Conservation (phyloP, 2,888 invertebrate genomes). For the Autographa pulchrina region DNA sequence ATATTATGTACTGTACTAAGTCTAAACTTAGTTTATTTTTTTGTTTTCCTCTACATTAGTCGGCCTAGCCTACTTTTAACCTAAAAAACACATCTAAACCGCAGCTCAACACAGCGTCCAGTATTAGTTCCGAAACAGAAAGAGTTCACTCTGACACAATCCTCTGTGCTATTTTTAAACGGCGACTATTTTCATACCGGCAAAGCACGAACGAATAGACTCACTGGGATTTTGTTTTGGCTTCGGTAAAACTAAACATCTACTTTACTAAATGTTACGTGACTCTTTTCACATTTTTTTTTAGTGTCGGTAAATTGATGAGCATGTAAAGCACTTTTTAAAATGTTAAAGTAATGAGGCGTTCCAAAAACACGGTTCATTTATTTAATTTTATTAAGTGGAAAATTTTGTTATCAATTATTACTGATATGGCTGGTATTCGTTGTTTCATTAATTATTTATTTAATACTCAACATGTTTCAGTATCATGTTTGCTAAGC, state of each 20-base stretch:
- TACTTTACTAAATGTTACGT: not conserved
- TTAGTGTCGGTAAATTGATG: too few species aligned
- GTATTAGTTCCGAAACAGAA: slow-evolving; percentile 21
- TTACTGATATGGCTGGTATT: too few species aligned
- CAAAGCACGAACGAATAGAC: slow-evolving; percentile 44
- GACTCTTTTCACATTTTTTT: not conserved
- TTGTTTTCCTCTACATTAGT: not conserved
- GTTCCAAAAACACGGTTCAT: too few species aligned
- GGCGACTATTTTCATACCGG: slow-evolving; percentile 47
- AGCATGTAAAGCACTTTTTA: too few species aligned
- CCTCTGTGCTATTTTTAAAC: slow-evolving; percentile 41
- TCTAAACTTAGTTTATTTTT: not conserved
- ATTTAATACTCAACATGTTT: too few species aligned
- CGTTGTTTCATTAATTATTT: too few species aligned
- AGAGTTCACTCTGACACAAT: slow-evolving; percentile 42
- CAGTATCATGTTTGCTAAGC: too few species aligned
- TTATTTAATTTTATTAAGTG: too few species aligned
- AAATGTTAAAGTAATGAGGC: too few species aligned
- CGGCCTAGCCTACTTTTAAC: not conserved
- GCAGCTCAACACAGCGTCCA: slow-evolving; percentile 2
- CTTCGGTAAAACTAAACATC: slow-evolving; percentile 18
- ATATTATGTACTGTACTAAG: too few species aligned
- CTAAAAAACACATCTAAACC: not conserved
- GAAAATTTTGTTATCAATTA: too few species aligned
- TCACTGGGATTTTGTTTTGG: slow-evolving; percentile 8